Percentiles rank a stretch among this genome's conserved stretches.
Conservation (phyloP, 1,140 invertebrate species). For the Adoxophyes honmai region DNA sequence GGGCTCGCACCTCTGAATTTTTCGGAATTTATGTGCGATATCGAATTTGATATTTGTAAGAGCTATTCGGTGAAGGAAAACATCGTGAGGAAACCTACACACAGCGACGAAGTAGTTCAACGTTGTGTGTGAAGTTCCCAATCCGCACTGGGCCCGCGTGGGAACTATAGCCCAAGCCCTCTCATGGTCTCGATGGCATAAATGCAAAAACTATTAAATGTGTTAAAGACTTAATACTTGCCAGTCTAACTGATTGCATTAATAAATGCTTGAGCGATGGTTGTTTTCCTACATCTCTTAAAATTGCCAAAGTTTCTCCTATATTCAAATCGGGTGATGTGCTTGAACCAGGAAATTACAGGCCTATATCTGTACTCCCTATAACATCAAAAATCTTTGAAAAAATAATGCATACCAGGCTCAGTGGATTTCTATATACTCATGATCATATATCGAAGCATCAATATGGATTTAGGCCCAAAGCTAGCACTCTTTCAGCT, state of each 20-base stretch:
- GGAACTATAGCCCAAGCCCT: too few species aligned
- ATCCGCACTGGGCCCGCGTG: too few species aligned
- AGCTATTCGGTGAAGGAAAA: too few species aligned
- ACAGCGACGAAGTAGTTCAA: too few species aligned
- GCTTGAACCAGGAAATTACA: not conserved
- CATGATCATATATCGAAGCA: not conserved
- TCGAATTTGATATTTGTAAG: too few species aligned
- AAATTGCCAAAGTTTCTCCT: not conserved
- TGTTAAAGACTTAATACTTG: not conserved
- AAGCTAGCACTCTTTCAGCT: not conserved
- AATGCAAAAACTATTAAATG: not conserved
- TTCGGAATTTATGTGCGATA: too few species aligned
- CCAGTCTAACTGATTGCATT: not conserved
- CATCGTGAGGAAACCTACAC: too few species aligned
- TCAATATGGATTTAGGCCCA: not conserved
- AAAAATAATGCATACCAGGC: not conserved
- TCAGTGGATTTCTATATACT: not conserved
- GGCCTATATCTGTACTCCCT: not conserved
- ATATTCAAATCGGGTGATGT: not conserved
- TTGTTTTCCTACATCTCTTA: not conserved
- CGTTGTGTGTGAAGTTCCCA: too few species aligned
- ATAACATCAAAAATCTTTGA: not conserved
- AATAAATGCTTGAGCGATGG: not conserved
- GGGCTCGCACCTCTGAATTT: too few species aligned
- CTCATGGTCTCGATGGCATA: not conserved